Percentiles rank a stretch among this genome's conserved stretches.
Conservation (phyloP, 2,113 vertebrate genomes). For the Prunella fulvescens region DNA sequence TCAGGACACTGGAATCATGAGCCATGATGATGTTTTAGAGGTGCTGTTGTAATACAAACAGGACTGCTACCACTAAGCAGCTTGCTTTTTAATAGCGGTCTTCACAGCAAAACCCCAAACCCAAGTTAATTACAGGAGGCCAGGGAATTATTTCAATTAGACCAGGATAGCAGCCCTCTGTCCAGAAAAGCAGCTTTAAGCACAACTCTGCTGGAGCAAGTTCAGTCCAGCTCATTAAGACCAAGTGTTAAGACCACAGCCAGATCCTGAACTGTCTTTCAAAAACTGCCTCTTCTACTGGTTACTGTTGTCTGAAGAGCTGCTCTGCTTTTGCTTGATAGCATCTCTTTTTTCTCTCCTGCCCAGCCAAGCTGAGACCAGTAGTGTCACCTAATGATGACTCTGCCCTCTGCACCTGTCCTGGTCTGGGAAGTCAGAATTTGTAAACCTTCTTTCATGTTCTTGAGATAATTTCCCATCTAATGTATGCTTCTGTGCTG, state of each 20-base stretch:
- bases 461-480: neutral
- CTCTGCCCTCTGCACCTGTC: neutral
- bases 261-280: neutral
- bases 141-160: neutral
- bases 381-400: neutral
- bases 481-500: neutral
- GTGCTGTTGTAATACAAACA: neutral
- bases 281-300: neutral
- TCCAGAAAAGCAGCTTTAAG: neutral
- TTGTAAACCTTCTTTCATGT: neutral
- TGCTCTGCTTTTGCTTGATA: neutral
- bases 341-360: neutral
- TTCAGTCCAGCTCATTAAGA: neutral
- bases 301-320: neutral
- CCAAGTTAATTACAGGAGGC: neutral
- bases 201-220: neutral
- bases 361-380: neutral
- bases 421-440: neutral
- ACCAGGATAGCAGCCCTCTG: neutral
- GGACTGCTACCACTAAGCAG: neutral
- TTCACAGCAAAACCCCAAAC: slow-evolving; percentile 3
- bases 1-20: neutral
- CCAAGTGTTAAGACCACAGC: neutral
- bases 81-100: neutral
- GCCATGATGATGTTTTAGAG: neutral